Percentiles rank a stretch among this genome's conserved stretches.
phyloP scores from a whole-genome alignment of 2,888 invertebrate species.

The Stomorhina lunata region DNA sequence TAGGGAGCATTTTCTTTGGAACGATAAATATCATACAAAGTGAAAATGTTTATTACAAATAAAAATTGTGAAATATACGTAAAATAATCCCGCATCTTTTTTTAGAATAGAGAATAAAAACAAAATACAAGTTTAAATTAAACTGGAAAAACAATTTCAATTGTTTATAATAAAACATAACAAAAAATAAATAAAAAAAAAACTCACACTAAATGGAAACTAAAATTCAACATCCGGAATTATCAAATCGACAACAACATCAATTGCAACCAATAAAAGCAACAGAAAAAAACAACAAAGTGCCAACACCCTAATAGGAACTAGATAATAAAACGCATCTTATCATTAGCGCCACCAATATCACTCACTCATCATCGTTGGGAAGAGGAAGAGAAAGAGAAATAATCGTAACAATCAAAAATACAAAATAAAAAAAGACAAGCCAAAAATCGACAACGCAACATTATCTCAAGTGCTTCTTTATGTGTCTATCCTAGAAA shows the following conservation, averaged over 20 bases:
- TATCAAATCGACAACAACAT: conserved; percentile 19
- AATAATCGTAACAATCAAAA: conserved; percentile 42
- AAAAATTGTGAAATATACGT: neutral
- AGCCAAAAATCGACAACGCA: conserved; percentile 10
- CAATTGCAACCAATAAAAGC: conserved; percentile 21
- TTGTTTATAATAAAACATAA: neutral
- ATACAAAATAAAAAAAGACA: conserved; percentile 35
- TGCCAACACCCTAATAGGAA: conserved; percentile 52
- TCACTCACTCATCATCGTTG: neutral
- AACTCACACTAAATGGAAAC: conserved; percentile 43
- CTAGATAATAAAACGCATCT: neutral
- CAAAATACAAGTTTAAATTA: neutral
- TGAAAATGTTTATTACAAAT: too few relatives aligned
- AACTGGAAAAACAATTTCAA: neutral
- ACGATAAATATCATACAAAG: too few relatives aligned
- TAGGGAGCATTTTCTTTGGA: too few relatives aligned
- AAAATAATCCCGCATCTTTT: neutral
- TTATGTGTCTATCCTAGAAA: conserved; percentile 14
- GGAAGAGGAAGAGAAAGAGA: conserved; percentile 18
- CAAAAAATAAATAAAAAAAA: neutral
- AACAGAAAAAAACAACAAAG: conserved; percentile 33
- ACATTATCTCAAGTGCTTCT: conserved; percentile 44
- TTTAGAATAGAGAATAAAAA: neutral
- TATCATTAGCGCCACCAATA: neutral
- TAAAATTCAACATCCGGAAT: conserved; percentile 35